These are phyloP conservation scores for human (Homo sapiens) DNA, from an alignment of 2,113 vertebrate species.

Conservation along the genomic window GRCh38 chr2:86422001-86422500, in stretches of 20 bases:
- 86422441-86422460: neutral
- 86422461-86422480: neutral
- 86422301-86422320: slow-evolving; percentile 7
- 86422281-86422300: neutral
- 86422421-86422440: neutral
- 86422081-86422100: neutral
- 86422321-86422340: neutral
- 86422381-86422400: neutral
- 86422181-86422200: neutral
- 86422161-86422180: slow-evolving; percentile 3
- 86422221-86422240: neutral
- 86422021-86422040: neutral
- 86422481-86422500: neutral
- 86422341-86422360: neutral
- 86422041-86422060: neutral
- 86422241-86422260: neutral
- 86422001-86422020: neutral
- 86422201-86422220: neutral
- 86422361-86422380: neutral
- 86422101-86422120: neutral
- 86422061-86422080: neutral
- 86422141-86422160: neutral
- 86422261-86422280: neutral
- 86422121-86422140: neutral
- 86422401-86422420: neutral